Percentiles rank a stretch among this genome's conserved stretches.
Evolutionary conservation across 1,140 invertebrate genomes (phyloP).

Genomic region (Hestina assimilis): DNA sequence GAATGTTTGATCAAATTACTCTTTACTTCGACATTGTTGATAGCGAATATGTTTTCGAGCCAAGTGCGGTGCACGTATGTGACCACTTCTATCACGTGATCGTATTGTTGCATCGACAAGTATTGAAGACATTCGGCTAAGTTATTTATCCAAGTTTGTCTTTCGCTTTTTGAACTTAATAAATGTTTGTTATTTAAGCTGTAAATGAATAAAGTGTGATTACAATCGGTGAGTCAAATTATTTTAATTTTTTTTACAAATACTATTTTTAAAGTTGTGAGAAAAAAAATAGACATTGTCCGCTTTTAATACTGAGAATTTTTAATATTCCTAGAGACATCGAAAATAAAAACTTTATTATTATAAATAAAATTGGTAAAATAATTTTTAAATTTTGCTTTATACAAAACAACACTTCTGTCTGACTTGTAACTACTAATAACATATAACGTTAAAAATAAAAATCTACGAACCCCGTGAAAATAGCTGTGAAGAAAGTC

Average conservation of each 20-base stretch:
- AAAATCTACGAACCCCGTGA: no score
- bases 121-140: conserved; percentile 48
- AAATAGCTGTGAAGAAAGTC: conserved; percentile 40
- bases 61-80: conserved; percentile 45
- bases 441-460: no score
- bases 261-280: neutral
- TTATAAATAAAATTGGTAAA: no score
- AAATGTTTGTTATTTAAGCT: conserved; percentile 49
- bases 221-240: neutral
- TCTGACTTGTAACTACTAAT: no score
- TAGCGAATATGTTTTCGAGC: conserved; percentile 34
- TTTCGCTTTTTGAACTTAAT: conserved; percentile 50
- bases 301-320: no score
- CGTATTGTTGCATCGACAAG: conserved; percentile 34
- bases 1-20: conserved; percentile 40
- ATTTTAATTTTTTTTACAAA: neutral
- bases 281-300: no score
- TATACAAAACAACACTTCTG: no score
- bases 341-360: no score
- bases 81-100: conserved; percentile 34
- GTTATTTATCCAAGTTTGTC: conserved; percentile 47
- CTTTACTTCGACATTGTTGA: conserved; percentile 13
- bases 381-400: no score
- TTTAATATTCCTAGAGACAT: no score
- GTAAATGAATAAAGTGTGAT: conserved; percentile 7